These are phyloP conservation scores for Acanthurus tractus DNA, from an alignment of 2,797 vertebrate species.

Conservation along the genomic window DNA sequence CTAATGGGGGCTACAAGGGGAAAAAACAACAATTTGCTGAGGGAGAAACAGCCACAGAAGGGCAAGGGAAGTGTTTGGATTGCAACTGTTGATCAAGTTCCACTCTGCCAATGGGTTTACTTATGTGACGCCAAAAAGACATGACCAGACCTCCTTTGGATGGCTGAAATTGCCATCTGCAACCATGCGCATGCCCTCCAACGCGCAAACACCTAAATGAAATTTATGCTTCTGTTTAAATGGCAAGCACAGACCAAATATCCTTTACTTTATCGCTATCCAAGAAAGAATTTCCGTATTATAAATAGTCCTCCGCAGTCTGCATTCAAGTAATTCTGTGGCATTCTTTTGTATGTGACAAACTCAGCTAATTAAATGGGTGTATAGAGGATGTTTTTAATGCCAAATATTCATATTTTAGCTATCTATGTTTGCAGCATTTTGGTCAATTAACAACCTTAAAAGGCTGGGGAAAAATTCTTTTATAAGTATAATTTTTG, in stretches of 20 bases:
- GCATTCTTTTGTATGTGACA: neutral
- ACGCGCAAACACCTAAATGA: slow-evolving; percentile 17
- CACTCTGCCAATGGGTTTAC: slow-evolving; percentile 42
- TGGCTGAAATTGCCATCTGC: slow-evolving; percentile 32
- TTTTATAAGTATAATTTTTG: too few relatives aligned
- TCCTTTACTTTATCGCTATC: neutral
- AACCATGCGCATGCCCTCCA: slow-evolving; percentile 7
- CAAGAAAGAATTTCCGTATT: neutral
- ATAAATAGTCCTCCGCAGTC: neutral
- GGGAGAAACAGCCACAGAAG: slow-evolving; percentile 62
- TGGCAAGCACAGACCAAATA: neutral
- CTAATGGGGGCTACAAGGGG: slow-evolving; percentile 75
- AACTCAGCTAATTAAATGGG: neutral
- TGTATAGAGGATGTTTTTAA: too few relatives aligned
- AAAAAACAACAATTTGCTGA: slow-evolving; percentile 70
- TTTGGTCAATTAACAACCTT: too few relatives aligned
- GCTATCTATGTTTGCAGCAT: neutral
- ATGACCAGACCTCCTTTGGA: slow-evolving; percentile 31
- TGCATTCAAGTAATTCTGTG: neutral
- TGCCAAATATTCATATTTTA: too few relatives aligned
- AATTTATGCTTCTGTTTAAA: slow-evolving; percentile 9
- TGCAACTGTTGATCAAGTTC: slow-evolving; percentile 56
- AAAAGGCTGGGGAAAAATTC: too few relatives aligned
- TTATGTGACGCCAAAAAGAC: slow-evolving; percentile 13
- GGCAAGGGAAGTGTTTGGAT: slow-evolving; percentile 66